Base-by-base conservation (phyloP, 2,888 invertebrate species). In the Shargacucullia verbasci region DNA sequence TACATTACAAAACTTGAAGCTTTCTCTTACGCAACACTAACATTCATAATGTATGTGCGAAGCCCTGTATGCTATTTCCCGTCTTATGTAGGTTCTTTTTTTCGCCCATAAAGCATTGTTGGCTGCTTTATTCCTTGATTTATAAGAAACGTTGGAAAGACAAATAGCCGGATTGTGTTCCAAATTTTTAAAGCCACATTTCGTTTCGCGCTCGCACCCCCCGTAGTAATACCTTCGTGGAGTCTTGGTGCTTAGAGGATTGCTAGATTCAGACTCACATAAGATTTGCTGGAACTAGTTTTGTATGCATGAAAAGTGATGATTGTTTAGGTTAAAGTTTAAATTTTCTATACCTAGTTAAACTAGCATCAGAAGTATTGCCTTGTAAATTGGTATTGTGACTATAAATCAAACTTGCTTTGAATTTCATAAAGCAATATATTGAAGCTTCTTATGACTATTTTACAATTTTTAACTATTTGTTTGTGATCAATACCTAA, bases 121-220 rank as follows among this genome's bases (percentile, higher is more conserved):
- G 95, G 94, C 94, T 95, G 94, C 95, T 95, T 95, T 94, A 94
- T 94, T 93, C 94, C 94, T 94, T 94, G 95, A 96, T 96, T 96
- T 96, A 96, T 95, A 95, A 94, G 94, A 95, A 94, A 95, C 95
- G 95, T 95, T 95, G 93, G 94, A 94, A 96, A 96, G 96, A 96
- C 96, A 96, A 96, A 96, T 95, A 96, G 96, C 94, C 92, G 95
- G 96, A 96, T 96, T 96, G 96, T 95, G 96, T 96, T 95, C 96
- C 95, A 96, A 96, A 96, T 96, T 96, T 96, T 96, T 96, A 96
- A 96, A 95, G 95, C 95, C 95, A 95, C 95, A 96, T 96, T 96
- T 96, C 95, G 94, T 96, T 95, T 95, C 94, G 92, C 94, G 89
- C 89, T 89, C 92, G 88, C 90, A 84, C 91, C 91, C 64, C 91